These are phyloP conservation scores for Serranochromis macrocephalus DNA, from an alignment of 2,113 vertebrate species.

Conservation along the genomic window DNA sequence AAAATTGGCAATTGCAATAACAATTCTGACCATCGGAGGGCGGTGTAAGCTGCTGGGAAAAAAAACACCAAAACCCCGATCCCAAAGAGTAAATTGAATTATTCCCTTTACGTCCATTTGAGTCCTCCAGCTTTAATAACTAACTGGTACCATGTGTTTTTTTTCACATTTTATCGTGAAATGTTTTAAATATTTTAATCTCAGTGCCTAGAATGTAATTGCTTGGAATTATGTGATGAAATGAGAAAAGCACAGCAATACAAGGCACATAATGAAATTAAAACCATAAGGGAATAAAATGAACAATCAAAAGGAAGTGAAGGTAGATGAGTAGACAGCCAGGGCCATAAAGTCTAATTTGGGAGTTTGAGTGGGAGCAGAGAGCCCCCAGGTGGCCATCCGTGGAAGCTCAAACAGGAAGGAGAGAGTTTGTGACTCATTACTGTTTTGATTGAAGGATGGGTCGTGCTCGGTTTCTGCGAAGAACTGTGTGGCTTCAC, in stretches of 20 bases:
- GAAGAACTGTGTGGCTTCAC: not conserved
- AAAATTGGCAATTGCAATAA: not conserved
- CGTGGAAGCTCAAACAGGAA: not conserved
- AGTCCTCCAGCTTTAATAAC: not conserved
- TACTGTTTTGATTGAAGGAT: not conserved
- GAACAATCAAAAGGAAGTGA: not conserved
- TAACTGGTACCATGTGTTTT: not conserved
- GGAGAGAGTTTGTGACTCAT: not conserved
- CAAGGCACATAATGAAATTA: not conserved
- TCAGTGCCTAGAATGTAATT: not conserved
- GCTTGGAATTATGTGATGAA: not conserved
- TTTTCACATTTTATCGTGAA: not conserved
- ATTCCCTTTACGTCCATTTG: not conserved
- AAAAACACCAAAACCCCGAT: not conserved
- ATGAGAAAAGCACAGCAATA: not conserved
- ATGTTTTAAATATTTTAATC: not conserved
- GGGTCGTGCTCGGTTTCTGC: not conserved
- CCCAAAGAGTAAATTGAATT: not conserved
- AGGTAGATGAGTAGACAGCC: not conserved
- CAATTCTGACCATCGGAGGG: not conserved
- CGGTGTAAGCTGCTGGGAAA: not conserved
- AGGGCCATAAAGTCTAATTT: not conserved
- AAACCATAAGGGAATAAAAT: not conserved
- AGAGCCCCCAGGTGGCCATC: constrained; percentile 45
- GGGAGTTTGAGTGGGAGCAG: not conserved